These are phyloP conservation scores for Noturus placidus DNA, from an alignment of 2,113 vertebrate species.

Conservation along the genomic window DNA sequence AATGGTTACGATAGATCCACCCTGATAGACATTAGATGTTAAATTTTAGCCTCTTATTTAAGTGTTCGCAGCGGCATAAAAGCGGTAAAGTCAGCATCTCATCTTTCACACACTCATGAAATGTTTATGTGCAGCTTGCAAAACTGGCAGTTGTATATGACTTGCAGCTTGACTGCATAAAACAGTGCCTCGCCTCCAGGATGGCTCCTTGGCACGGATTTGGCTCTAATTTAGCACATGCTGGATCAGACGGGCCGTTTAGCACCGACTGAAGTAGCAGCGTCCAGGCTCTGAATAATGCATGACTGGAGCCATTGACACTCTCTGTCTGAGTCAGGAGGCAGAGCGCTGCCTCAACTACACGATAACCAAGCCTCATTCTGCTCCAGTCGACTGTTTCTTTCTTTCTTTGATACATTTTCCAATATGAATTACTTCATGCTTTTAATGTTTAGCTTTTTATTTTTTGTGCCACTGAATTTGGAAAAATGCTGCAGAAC, in stretches of 20 bases:
- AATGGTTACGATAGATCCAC: not conserved
- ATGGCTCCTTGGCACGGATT: constrained; percentile 13
- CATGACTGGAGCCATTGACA: constrained; percentile 33
- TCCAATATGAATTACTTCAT: not conserved
- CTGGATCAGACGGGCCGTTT: constrained; percentile 36
- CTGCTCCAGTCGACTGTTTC: not conserved
- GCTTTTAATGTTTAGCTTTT: not conserved
- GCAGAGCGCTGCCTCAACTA: constrained; percentile 10
- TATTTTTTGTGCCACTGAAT: not conserved
- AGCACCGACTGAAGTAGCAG: constrained; percentile 33
- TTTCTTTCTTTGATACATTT: not conserved
- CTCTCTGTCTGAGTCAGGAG: constrained; percentile 45
- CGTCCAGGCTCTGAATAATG: constrained; percentile 38
- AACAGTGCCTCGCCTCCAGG: constrained; percentile 13
- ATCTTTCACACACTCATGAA: not conserved
- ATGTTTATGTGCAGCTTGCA: not conserved
- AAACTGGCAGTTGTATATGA: not conserved
- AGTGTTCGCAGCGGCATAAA: not conserved
- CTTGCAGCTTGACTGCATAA: not conserved
- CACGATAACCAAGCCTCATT: not conserved
- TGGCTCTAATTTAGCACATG: constrained; percentile 38
- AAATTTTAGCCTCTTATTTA: not conserved
- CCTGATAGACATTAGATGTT: not conserved
- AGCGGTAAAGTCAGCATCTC: constrained; percentile 29
- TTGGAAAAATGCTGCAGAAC: not conserved